A percentile compares a stretch with the other conserved stretches of the same genome.
phyloP scores from a whole-genome alignment of 35 echinoderm and acorn worm genomes.

The Apostichopus californicus region DNA sequence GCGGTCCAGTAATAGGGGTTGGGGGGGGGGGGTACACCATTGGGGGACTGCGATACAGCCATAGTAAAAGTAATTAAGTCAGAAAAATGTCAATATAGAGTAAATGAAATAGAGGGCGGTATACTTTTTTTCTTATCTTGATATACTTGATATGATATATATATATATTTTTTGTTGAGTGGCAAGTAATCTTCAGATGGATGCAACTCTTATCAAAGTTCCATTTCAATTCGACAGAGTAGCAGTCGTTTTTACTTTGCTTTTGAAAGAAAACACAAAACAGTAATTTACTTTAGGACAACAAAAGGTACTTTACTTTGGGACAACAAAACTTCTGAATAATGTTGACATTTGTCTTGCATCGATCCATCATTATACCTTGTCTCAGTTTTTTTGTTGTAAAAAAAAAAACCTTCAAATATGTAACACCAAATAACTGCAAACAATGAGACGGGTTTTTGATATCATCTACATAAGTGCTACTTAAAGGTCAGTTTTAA shows the following conservation, averaged over 20 bases:
- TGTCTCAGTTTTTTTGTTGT: background rate
- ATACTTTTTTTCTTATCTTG: background rate
- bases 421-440: slow-evolving; percentile 2
- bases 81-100: no score
- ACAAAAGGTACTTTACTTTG: background rate
- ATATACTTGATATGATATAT: no score
- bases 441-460: background rate
- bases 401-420: background rate
- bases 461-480: background rate
- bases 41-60: no score
- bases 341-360: background rate
- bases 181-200: background rate
- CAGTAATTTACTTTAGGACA: background rate
- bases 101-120: background rate
- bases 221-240: background rate
- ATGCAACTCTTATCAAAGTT: background rate
- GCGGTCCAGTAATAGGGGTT: no score
- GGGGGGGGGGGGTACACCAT: no score
- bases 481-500: slow-evolving; percentile 8
- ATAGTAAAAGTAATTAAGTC: no score
- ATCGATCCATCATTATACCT: background rate
- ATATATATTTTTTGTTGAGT: background rate
- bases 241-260: background rate
- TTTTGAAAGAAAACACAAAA: background rate
- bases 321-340: slow-evolving; percentile 3